A percentile compares a stretch with the other conserved stretches of the same genome.
Conservation (phyloP, 2,113 vertebrate species). For the Lophotis ruficrista region DNA sequence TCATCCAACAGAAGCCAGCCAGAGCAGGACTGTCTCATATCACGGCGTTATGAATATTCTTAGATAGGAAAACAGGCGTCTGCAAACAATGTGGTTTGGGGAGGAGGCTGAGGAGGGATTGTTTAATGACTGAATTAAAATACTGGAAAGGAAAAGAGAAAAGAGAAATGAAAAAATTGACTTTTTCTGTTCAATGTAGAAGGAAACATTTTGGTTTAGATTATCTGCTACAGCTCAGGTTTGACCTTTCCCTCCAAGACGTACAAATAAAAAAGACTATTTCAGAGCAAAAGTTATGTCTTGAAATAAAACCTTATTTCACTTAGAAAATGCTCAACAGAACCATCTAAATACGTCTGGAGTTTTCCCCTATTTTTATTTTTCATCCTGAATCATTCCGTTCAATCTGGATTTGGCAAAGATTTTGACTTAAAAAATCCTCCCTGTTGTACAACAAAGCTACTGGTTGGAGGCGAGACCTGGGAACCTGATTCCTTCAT, state of each 20-base stretch:
- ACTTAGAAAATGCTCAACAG: constrained; percentile 12
- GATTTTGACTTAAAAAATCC: constrained; percentile 15
- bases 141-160: not conserved
- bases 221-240: constrained; percentile 3
- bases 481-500: constrained; percentile 10
- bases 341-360: not conserved
- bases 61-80: constrained; percentile 36
- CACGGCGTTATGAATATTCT: constrained; percentile 22
- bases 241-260: constrained; percentile 22
- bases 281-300: not conserved
- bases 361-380: not conserved
- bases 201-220: constrained; percentile 42
- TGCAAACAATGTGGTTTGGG: constrained; percentile 26
- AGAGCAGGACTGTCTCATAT: constrained; percentile 4
- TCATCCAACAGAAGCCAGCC: constrained; percentile 46
- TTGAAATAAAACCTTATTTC: constrained; percentile 22
- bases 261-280: not conserved
- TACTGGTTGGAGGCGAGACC: not conserved
- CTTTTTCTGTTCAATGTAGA: not conserved
- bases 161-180: not conserved
- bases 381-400: constrained; percentile 8
- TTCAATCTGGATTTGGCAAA: constrained; percentile 27
- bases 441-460: not conserved
- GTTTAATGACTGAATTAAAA: constrained; percentile 30
- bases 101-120: not conserved